Percentiles rank a stretch among this genome's conserved stretches.
These are phyloP conservation scores for Anser cygnoides DNA, from an alignment of 2,113 vertebrate species.

Conservation along the genomic window DNA sequence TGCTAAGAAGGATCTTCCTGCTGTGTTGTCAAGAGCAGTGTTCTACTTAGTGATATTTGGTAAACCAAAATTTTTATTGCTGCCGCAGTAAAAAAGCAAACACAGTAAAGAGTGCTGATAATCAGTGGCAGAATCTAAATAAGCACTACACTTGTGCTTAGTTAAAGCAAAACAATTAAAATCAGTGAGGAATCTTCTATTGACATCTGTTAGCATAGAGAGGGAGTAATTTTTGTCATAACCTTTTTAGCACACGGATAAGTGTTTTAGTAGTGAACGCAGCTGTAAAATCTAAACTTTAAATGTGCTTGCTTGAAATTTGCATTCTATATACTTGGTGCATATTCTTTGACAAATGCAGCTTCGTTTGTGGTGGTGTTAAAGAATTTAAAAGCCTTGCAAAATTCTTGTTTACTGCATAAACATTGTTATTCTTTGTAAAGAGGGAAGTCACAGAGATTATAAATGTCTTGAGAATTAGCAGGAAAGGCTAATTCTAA, in stretches of 20 bases:
- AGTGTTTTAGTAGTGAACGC: background rate
- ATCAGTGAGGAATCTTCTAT: background rate
- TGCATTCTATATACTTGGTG: background rate
- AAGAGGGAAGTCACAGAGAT: background rate
- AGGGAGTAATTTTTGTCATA: background rate
- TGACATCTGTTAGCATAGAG: background rate
- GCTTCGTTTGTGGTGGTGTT: background rate
- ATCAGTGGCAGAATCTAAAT: background rate
- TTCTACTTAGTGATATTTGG: background rate
- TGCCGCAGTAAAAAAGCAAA: background rate
- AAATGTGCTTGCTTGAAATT: background rate
- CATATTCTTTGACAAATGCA: background rate
- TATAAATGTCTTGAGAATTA: background rate
- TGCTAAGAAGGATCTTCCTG: background rate
- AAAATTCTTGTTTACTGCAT: background rate
- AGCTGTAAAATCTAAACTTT: background rate
- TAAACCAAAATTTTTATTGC: background rate
- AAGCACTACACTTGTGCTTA: background rate
- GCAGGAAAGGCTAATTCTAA: background rate
- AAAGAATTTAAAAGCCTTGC: background rate
- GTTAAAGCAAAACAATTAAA: background rate
- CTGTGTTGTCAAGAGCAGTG: background rate
- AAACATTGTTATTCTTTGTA: background rate
- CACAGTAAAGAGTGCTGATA: background rate
- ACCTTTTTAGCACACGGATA: background rate